Evolutionary conservation across 2,113 vertebrate species (phyloP).

Genomic region (Trematocara unimaculatum): DNA sequence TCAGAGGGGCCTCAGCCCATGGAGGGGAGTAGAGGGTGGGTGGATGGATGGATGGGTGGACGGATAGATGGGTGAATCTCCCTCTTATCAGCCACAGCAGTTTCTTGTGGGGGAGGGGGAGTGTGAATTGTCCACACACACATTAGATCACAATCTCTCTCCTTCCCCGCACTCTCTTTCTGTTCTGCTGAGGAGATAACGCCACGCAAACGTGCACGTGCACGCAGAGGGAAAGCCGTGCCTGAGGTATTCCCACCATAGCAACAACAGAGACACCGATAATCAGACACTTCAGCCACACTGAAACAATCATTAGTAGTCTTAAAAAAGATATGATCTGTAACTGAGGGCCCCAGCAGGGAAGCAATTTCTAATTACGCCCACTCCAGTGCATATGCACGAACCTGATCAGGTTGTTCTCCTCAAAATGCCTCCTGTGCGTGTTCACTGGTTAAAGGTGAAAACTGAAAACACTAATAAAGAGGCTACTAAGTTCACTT

Average conservation of each 20-base stretch:
- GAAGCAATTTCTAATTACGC: not conserved
- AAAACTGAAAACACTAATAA: not conserved
- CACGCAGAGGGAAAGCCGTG: not conserved
- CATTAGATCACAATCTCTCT: not conserved
- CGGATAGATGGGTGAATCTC: constrained; percentile 14
- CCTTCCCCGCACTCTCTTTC: not conserved
- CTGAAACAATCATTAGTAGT: constrained; percentile 6
- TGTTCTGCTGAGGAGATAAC: not conserved
- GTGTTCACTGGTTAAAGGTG: accelerated
- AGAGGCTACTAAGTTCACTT: not conserved
- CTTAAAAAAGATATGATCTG: constrained; percentile 19
- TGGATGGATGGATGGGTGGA: not conserved
- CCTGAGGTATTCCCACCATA: not conserved
- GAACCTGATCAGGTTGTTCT: not conserved
- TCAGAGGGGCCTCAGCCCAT: not conserved
- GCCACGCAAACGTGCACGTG: not conserved
- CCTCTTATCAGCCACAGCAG: constrained; percentile 72
- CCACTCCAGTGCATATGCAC: not conserved
- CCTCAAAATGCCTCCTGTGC: not conserved
- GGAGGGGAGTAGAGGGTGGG: not conserved
- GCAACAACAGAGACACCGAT: not conserved
- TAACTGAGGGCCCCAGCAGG: not conserved
- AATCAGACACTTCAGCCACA: constrained; percentile 10
- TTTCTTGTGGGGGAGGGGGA: constrained; percentile 33
- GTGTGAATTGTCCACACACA: constrained; percentile 26